Base-by-base conservation (phyloP, 2,113 vertebrate species). In the Phylloscopus whistleri region DNA sequence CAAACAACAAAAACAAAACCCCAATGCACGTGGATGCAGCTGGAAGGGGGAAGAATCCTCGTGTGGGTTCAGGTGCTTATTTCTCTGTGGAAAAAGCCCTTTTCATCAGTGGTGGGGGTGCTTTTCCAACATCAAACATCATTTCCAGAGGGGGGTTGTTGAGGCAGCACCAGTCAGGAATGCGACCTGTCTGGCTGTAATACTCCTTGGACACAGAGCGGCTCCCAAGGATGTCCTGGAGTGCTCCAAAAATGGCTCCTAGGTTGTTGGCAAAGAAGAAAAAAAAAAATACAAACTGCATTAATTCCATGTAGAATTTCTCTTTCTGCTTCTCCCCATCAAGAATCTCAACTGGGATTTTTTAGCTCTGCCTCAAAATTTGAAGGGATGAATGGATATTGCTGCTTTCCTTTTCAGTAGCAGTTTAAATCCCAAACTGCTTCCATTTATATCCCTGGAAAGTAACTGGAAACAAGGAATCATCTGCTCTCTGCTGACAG, bases 11-110 rank as follows among this genome's bases (percentile, higher is more conserved):
- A 53, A 49, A 30, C 4, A 26, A 33, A 35, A 7, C 3, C 31
- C 48, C 60, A 46, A 18, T 8, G 26, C 41, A 20, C 12, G 12
- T 8, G 21, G 31, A 23, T n/a, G 37, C 19, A 41, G 30, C 4
- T 31, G 72, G 52, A 64, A 79, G 0, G 3, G 35, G 68, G 35
- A 7, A 83, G 48, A 62, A 79, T 18, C 35, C 26, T 53, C 4
- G 37, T 39, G 93, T 78, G 75, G 51, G 59, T 41, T 39, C 6
- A 60, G 62, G 75, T 28, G 70, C 88, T 98, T 96, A 99, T 97
- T 99, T 99, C 96, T 99, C 99, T 2, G 99, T 99, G 74, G 99
- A 99, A 98, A 99, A 99, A 53, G 99, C 99, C 85, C 99, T 99
- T 96, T 99, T 99, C 99, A 99, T 99, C 58, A 99, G 68, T 0